Base-by-base conservation (phyloP, 2,113 vertebrate genomes). In the Pelecanus crispus region DNA sequence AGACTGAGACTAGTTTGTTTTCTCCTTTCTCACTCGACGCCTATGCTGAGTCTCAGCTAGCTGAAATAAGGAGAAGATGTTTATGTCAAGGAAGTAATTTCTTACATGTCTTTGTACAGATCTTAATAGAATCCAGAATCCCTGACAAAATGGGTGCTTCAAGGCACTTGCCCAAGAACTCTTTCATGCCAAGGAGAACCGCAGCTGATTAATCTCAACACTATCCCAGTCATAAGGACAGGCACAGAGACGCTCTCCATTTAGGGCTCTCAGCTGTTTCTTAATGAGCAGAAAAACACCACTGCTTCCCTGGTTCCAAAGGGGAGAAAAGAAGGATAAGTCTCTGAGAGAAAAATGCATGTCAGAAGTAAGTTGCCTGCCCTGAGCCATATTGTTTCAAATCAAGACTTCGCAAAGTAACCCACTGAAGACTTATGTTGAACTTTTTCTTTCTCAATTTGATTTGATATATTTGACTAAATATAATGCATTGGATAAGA, bases 211-310 rank as follows among this genome's bases (percentile, higher is more conserved):
- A 56, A 44, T 29, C 15, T 17, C 28, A 59, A 71, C 13, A 29
- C 13, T 49, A 59, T n/a, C 9, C 34, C 47, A 66, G 31, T 38
- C 52, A n/a, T 32, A 55, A 86, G 28, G 24, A 65, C 17, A 71
- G 9, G 40, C 42, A 44, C 28, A 62, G 19, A 78, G 11, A 24
- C 0, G 0, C 36, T 44, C 34, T 55, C 21, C 6, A 0, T 62
- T 78, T 65, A 65, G 8, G 38, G 40, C 9, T 59, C 45, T 66
- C 85, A 42, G 34, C 17, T 72, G 24, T n/a, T 72, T 18, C 59
- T 62, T n/a, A 40, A 71, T 62, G 47, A 45, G 66, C 56, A 53
- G 17, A 38, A 61, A 71, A 61, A 10, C 14, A 77, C 17, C 11
- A 65, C 28, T 71, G 40, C 47, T 59, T 55, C 20, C 22, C 25